These are phyloP conservation scores for Spodoptera litura DNA, from an alignment of 1,140 invertebrate species.

Conservation along the genomic window DNA sequence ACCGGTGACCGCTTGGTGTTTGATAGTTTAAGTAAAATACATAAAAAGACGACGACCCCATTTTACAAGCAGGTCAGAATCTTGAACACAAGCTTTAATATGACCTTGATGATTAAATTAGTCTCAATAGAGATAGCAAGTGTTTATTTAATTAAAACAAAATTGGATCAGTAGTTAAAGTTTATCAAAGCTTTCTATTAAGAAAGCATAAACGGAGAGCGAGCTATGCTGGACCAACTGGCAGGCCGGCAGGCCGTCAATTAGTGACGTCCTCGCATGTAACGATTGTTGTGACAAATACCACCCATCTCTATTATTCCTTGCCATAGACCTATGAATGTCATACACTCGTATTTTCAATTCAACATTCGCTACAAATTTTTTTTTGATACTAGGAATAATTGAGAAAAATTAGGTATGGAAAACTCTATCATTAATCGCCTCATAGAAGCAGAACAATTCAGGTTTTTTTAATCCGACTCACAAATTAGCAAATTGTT, in stretches of 20 bases:
- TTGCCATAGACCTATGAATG: slow-evolving; percentile 57
- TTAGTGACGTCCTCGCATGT: slow-evolving; percentile 15
- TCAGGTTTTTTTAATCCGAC: too few species aligned
- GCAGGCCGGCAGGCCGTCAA: slow-evolving; percentile 4
- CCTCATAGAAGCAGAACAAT: not conserved
- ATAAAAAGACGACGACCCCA: too few species aligned
- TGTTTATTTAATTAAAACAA: too few species aligned
- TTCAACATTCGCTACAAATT: not conserved
- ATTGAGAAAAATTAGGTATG: too few species aligned
- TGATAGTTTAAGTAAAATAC: too few species aligned
- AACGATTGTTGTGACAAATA: slow-evolving; percentile 58
- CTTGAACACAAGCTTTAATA: too few species aligned
- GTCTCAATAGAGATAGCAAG: too few species aligned
- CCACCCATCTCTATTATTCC: slow-evolving; percentile 54
- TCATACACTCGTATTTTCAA: not conserved
- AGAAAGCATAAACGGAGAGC: slow-evolving; percentile 3
- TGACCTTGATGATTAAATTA: too few species aligned
- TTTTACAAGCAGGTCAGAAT: too few species aligned
- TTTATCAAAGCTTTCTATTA: slow-evolving; percentile 20
- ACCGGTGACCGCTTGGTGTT: too few species aligned
- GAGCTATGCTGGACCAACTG: not conserved
- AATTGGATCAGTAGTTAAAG: not conserved
- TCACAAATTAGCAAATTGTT: too few species aligned
- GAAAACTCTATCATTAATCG: not conserved
- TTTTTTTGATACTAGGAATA: too few species aligned